phyloP scores from a whole-genome alignment of 1,140 invertebrate genomes.

The Neotoxoptera formosana region DNA sequence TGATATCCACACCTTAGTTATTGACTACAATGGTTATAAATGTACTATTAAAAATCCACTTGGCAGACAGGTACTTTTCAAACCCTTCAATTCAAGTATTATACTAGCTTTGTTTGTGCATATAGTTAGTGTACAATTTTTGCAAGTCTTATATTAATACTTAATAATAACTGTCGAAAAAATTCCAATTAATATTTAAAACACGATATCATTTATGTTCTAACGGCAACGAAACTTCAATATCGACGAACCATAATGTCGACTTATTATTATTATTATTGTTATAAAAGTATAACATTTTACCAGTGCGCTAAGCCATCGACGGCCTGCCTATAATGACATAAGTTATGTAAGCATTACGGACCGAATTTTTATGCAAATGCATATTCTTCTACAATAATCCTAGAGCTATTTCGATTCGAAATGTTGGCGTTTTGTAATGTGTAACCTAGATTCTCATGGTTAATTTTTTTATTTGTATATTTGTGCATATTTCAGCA shows the following conservation, averaged over 20 bases:
- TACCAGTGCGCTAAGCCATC: neutral
- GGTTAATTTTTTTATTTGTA: no score
- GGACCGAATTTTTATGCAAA: no score
- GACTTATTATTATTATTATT: neutral
- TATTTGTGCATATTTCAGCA: no score
- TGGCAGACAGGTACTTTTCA: neutral
- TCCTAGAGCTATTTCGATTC: no score
- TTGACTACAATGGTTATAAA: no score
- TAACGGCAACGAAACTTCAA: neutral
- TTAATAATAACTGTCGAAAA: neutral
- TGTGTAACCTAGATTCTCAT: no score
- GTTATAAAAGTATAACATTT: neutral
- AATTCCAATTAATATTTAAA: neutral
- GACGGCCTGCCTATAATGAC: neutral
- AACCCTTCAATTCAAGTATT: neutral
- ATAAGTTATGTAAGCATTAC: no score
- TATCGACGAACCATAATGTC: neutral
- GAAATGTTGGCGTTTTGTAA: no score
- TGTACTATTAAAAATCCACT: no score
- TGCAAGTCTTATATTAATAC: neutral
- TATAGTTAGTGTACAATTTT: neutral
- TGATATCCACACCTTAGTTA: no score
- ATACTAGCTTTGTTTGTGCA: neutral
- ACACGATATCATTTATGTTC: neutral
- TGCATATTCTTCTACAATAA: no score